These are phyloP conservation scores for Chondrosia reniformis DNA, from an alignment of 37 sponge, comb jelly and placozoan genomes.

Conservation along the genomic window DNA sequence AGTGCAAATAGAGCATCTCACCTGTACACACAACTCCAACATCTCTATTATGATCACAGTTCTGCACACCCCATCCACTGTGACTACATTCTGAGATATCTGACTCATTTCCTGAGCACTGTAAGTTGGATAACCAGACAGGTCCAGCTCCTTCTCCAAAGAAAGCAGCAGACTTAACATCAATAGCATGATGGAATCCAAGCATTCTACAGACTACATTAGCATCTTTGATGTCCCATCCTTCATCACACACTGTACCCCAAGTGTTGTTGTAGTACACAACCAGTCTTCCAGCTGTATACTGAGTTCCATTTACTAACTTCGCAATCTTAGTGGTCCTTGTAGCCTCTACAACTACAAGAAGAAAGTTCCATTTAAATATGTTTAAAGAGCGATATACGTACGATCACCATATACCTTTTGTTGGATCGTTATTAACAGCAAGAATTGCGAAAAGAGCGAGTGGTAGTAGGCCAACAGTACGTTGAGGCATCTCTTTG, in stretches of 20 bases:
- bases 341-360: too few relatives aligned
- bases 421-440: too few relatives aligned
- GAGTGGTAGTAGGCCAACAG: too few relatives aligned
- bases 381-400: too few relatives aligned
- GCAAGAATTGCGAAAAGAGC: too few relatives aligned
- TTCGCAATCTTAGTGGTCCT: too few relatives aligned
- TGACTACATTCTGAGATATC: slow-evolving; percentile 18
- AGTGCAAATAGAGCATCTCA: too few relatives aligned
- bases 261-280: slow-evolving; percentile 7
- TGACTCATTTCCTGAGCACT: slow-evolving; percentile 35
- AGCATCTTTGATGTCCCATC: slow-evolving; percentile 14
- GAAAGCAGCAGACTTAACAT: neutral
- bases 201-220: slow-evolving; percentile 25
- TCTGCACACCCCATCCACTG: neutral
- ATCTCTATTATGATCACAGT: slow-evolving; percentile 1
- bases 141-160: slow-evolving; percentile 25
- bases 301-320: too few relatives aligned
- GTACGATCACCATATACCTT: too few relatives aligned
- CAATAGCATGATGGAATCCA: slow-evolving; percentile 4
- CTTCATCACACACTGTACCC: slow-evolving; percentile 41
- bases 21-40: slow-evolving; percentile 14
- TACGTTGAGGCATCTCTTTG: too few relatives aligned
- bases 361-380: too few relatives aligned
- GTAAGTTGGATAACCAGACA: slow-evolving; percentile 31
- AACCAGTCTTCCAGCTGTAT: slow-evolving; percentile 29